A percentile compares a stretch with the other conserved stretches of the same genome.
Conservation (phyloP, 2,113 vertebrate species). For the Takifugu bimaculatus region DNA sequence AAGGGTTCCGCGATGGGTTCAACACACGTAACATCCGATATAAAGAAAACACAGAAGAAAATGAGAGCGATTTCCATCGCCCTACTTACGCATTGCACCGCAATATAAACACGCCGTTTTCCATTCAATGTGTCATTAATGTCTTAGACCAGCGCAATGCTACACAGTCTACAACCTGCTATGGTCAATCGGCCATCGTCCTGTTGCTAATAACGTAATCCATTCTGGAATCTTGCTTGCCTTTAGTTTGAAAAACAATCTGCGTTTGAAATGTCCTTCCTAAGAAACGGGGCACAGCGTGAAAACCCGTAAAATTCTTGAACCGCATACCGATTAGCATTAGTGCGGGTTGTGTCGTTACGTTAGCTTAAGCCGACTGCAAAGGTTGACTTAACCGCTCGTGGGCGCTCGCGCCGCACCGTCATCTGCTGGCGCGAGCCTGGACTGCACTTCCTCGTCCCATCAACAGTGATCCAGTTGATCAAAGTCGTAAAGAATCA, state of each 20-base stretch:
- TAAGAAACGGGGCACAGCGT: background rate
- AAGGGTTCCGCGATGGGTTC: too few species aligned
- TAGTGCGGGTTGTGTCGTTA: constrained; percentile 12
- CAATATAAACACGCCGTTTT: background rate
- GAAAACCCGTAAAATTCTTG: background rate
- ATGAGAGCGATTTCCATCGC: background rate
- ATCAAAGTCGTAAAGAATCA: too few species aligned
- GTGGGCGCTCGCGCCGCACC: too few species aligned
- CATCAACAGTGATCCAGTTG: too few species aligned
- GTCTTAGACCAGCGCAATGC: background rate
- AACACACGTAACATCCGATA: background rate
- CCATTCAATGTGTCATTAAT: background rate
- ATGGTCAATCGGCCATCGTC: background rate
- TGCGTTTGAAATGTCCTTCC: constrained; percentile 8
- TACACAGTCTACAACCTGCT: too few species aligned
- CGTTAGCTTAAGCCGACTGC: background rate
- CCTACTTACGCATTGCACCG: background rate
- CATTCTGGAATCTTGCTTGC: constrained; percentile 26
- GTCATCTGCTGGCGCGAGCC: too few species aligned
- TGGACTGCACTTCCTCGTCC: too few species aligned
- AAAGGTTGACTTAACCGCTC: background rate
- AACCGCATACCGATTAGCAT: background rate
- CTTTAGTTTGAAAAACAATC: constrained; percentile 35
- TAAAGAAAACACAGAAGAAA: background rate
- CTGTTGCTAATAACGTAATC: background rate